A percentile compares a stretch with the other conserved stretches of the same genome.
These are phyloP conservation scores for Notothenia rossii DNA, from an alignment of 2,113 vertebrate genomes.

Conservation along the genomic window DNA sequence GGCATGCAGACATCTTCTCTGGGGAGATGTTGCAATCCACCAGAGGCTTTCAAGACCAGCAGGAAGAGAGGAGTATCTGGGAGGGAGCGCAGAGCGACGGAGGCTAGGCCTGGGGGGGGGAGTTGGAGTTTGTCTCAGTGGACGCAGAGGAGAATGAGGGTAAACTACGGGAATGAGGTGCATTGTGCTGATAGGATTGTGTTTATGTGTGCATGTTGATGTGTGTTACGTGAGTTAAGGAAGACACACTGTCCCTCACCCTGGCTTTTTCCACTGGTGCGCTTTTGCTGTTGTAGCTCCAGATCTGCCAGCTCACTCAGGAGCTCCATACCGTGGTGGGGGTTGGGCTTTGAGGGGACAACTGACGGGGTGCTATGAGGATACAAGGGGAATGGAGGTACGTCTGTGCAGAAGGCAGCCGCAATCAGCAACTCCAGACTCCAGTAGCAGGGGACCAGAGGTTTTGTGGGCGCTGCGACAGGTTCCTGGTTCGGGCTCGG, in stretches of 20 bases:
- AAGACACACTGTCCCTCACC: slow-evolving; percentile 80
- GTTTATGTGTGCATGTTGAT: slow-evolving; percentile 36
- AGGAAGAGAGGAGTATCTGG: slow-evolving; percentile 56
- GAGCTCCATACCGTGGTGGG: slow-evolving; percentile 91
- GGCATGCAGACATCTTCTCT: slow-evolving; percentile 55
- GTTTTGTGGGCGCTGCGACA: slow-evolving; percentile 54
- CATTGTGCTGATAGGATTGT: slow-evolving; percentile 36
- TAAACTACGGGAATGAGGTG: slow-evolving; percentile 39
- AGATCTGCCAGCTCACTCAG: slow-evolving; percentile 95
- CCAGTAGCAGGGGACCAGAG: slow-evolving; percentile 82
- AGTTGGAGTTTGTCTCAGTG: slow-evolving; percentile 59
- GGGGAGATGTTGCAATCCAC: slow-evolving; percentile 71
- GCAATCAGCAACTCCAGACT: slow-evolving; percentile 94
- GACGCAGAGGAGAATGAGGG: slow-evolving; percentile 36
- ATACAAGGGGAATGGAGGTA: slow-evolving; percentile 79
- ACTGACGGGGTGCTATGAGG: slow-evolving; percentile 63
- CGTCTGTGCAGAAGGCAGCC: slow-evolving; percentile 88
- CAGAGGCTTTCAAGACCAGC: slow-evolving; percentile 66
- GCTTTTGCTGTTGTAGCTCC: slow-evolving; percentile 85
- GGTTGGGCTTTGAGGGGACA: slow-evolving; percentile 77
- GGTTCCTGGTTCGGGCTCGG: slow-evolving; percentile 33
- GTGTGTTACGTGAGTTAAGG: slow-evolving; percentile 23
- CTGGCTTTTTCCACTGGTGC: slow-evolving; percentile 70
- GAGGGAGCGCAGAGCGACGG: slow-evolving; percentile 53
- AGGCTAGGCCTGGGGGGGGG: slow-evolving; percentile 62